Evolutionary conservation across 2,113 vertebrate species (phyloP), one percentile per base, ranked within the genome.

Genomic region (Oryctolagus cuniculus): DNA sequence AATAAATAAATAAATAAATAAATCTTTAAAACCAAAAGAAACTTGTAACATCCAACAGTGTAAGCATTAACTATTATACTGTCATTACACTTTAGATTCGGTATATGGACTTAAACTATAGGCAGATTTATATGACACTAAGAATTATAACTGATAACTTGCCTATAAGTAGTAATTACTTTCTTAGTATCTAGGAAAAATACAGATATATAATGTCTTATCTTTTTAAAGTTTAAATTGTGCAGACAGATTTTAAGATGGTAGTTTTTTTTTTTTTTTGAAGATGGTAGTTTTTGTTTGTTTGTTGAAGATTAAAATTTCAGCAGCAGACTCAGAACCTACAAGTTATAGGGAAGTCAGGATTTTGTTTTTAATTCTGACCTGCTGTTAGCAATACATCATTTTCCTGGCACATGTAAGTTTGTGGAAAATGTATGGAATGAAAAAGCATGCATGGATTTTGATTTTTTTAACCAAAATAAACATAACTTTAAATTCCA

Each of bases 111-210:
- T 95, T 96, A 91, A 49, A 87, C 44, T 80, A 87, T 75, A 89
- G 69, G 79, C 79, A 96, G 44, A 82, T 93, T 93, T 93, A 75
- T 77, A 75, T 13, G 84, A 64, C 63, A 80, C 27, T 83, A 91
- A 93, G 91, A 93, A 88, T 96, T 95, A 88, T 69, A 84, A 94
- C 38, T 89, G 73, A 93, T 89, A 96, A 86, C 44, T 91, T 90
- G 31, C 44, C 89, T 83, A 93, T 61, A 92, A 89, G 63, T 90
- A 95, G 69, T 85, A 95, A 97, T 89, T 92, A 89, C 31, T 94
- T 94, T 90, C 86, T 95, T 24, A 85, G 73, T 74, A 86, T 63
- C 85, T 93, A 81, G 67, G 12, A 78, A 92, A 93, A 96, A 96
- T 90, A 89, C 51, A 96, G 67, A 94, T 66, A 95, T 64, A 77